Evolutionary conservation across 2,888 invertebrate species (phyloP), one percentile per base, ranked within the genome.

Genomic region (Ophion ventricosus): DNA sequence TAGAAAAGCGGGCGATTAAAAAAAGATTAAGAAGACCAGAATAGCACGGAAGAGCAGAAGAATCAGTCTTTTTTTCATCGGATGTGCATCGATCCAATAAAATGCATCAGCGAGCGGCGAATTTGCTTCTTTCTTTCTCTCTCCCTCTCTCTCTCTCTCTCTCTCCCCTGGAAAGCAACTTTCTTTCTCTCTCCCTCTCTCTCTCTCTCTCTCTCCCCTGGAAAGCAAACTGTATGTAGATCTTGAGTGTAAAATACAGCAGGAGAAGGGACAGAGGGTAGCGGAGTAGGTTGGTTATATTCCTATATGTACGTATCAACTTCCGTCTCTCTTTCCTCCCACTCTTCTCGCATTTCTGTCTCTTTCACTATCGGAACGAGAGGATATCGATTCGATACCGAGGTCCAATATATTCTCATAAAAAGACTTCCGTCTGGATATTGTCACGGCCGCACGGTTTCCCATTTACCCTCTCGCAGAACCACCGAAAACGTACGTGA

Each of bases 341-440:
- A 35, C 81, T 70, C 54, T 25, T 40, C 43, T 40, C 63, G 29
- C 14, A 17, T 25, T 26, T 59, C 26, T 63, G 40, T 63, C 63
- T 25, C 59, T 69, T 64, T 49, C 23, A 54, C 72, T 74, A 61
- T 73, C 61, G 75, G 57, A 67, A 78, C 69, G 56, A 79, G 75
- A 49, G 85, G 40, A 76, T 86, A 87, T 87, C 85, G 87, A 87
- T 86, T 87, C 81, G 81, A 85, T 84, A 85, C 84, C 84, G 64
- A 73, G 78, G 80, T 79, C 85, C 83, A 86, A 86, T 86, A 85
- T 86, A 86, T 86, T 84, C 81, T 80, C 83, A 86, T 86, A 85
- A 87, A 85, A 87, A 87, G 73, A 80, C 75, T 82, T 82, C 80
- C 82, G 84, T 84, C 85, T 86, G 87, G 84, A 82, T 84, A 85